Base-by-base conservation (phyloP, 2,888 invertebrate genomes). In the Chrysina gloriosa region DNA sequence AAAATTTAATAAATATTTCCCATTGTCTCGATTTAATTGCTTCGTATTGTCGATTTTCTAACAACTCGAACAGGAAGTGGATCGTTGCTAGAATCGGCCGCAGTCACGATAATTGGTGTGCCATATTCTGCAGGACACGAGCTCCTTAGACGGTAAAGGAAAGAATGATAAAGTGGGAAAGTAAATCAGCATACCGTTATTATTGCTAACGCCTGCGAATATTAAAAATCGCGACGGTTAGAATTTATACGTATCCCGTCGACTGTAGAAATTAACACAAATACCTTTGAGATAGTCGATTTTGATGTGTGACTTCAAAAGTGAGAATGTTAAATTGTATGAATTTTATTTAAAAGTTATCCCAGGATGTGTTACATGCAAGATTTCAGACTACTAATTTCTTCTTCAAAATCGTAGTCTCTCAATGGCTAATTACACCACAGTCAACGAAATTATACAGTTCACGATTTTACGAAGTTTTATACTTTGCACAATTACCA, bases 131-230 rank as follows among this genome's bases (percentile, higher is more conserved):
- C 52, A 29, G 52, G 52, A 52, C 31, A 19, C 31, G 52, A n/a
- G 19, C 52, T 52, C 52, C 52, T 52, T 39, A 39, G 36, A 39
- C 7, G 39, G 39, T 11, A 6, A 7, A 23, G 27, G 16, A 58
- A 58, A 25, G 39, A 58, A 58, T 25, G 25, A 58, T 58, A 39
- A 58, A 58, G 39, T 58, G 56, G 56, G 56, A 58, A 58, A 58
- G 56, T 58, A 58, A 58, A 58, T 36, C 56, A 39, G 25, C 14
- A 23, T 58, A 42, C 56, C 56, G 56, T 58, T 58, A 58, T n/a
- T n/a, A n/a, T 39, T 14, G 1, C 16, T 50, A 45, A 45, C 52
- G 16, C 31, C 31, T 29, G 19, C 16, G 52, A 52, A 52, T 19
- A 31, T 52, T 14, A 52, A 52, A 52, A 52, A 52, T 52, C 31